Conservation (phyloP, 2,113 vertebrate genomes). For the Aptenodytes forsteri region DNA sequence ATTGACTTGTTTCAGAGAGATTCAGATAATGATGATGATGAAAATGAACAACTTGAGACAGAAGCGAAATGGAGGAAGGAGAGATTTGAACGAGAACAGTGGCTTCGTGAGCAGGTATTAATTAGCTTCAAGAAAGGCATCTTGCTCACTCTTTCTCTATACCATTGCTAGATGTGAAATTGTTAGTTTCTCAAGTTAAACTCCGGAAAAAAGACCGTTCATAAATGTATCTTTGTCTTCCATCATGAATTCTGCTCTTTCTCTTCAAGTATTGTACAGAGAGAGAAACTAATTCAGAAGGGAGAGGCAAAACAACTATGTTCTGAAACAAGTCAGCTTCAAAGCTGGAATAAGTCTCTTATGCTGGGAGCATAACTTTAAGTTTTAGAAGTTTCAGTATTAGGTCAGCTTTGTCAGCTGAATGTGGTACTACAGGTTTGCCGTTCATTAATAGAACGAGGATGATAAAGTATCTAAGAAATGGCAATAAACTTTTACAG, state of each 20-base stretch:
- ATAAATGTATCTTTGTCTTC: not conserved
- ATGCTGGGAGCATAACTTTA: not conserved
- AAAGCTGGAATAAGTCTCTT: not conserved
- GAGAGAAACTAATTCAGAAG: not conserved
- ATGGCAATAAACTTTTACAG: not conserved
- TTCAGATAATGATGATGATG: constrained; percentile 81
- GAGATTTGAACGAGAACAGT: constrained; percentile 90
- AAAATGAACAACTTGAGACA: constrained; percentile 81
- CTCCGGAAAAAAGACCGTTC: not conserved
- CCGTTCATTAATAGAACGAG: not conserved
- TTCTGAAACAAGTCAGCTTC: not conserved
- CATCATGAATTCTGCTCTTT: not conserved
- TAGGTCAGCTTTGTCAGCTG: not conserved
- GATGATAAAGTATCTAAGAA: not conserved
- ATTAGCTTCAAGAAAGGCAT: not conserved
- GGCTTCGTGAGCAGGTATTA: constrained; percentile 91
- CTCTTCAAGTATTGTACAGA: not conserved
- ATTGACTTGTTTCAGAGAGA: constrained; percentile 75
- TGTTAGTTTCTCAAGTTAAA: not conserved
- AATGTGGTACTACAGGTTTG: not conserved
- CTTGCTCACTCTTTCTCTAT: not conserved
- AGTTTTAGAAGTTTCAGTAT: not conserved
- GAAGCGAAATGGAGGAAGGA: constrained; percentile 90
- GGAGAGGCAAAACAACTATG: not conserved
- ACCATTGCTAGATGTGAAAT: not conserved